Conservation (phyloP, 2,113 vertebrate genomes). For the Montifringilla adamsi region DNA sequence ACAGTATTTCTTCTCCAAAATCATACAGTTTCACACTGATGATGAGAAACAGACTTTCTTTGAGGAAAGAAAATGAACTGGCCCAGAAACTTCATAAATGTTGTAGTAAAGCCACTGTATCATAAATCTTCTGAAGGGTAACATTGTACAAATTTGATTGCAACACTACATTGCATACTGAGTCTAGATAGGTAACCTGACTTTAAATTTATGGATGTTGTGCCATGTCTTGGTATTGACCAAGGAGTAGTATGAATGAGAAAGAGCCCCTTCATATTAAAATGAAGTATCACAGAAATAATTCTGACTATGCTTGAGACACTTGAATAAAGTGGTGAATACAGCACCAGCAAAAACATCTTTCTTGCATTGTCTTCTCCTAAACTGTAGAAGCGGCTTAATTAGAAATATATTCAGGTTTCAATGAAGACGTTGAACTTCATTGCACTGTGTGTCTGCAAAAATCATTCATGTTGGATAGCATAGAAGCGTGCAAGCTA, state of each 20-base stretch:
- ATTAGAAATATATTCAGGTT: neutral
- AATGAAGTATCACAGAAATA: neutral
- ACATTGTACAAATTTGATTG: neutral
- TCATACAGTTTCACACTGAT: neutral
- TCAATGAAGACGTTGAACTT: neutral
- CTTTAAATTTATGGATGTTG: neutral
- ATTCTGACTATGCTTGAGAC: neutral
- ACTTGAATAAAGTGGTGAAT: neutral
- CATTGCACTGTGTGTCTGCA: rapidly evolving
- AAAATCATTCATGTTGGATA: neutral
- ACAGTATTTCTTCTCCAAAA: neutral
- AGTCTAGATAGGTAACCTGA: neutral
- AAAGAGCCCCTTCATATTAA: neutral
- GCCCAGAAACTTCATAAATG: neutral
- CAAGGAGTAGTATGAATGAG: neutral
- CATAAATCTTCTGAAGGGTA: neutral
- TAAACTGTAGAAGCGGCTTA: neutral
- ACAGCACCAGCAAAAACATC: neutral
- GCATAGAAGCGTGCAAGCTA: neutral
- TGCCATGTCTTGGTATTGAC: neutral
- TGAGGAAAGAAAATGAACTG: neutral
- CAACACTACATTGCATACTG: neutral
- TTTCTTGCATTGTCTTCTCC: neutral
- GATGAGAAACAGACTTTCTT: neutral
- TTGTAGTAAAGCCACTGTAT: neutral